These are phyloP conservation scores for Phaonia tiefii DNA, from an alignment of 2,888 invertebrate species.

Conservation along the genomic window DNA sequence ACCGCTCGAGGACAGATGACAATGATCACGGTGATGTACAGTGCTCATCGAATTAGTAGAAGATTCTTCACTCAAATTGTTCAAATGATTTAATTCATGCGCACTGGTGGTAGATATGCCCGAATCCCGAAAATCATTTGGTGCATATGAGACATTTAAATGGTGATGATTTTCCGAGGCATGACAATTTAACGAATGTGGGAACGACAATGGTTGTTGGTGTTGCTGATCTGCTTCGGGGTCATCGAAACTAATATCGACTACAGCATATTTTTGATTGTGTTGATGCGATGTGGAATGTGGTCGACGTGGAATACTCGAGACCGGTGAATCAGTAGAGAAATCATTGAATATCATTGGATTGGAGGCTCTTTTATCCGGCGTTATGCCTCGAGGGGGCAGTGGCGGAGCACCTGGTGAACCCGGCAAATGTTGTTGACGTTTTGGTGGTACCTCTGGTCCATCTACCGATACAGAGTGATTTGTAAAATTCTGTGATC, in stretches of 20 bases:
- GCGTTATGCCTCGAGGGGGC: constrained; percentile 87
- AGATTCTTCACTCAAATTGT: constrained; percentile 77
- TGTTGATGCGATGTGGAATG: constrained; percentile 72
- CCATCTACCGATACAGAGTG: constrained; percentile 80
- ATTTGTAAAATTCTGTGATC: constrained; percentile 81
- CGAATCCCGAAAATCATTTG: constrained; percentile 80
- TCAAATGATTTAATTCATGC: constrained; percentile 77
- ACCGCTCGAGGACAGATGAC: constrained; percentile 74
- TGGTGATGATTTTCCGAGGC: constrained; percentile 72
- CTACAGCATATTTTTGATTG: constrained; percentile 80
- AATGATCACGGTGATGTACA: constrained; percentile 76
- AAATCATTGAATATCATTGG: constrained; percentile 79
- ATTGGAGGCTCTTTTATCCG: constrained; percentile 80
- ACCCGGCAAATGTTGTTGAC: constrained; percentile 75
- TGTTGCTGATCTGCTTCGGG: constrained; percentile 77
- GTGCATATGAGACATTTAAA: constrained; percentile 73
- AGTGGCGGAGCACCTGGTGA: constrained; percentile 87
- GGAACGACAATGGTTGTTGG: constrained; percentile 72
- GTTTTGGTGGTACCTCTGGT: constrained; percentile 82
- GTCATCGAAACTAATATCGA: constrained; percentile 82
- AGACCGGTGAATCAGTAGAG: constrained; percentile 69
- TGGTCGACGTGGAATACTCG: constrained; percentile 71
- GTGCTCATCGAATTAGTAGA: constrained; percentile 73
- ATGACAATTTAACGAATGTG: constrained; percentile 71
- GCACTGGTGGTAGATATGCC: constrained; percentile 80